These are phyloP conservation scores for Bubo bubo DNA, from an alignment of 2,113 vertebrate genomes.

Conservation along the genomic window DNA sequence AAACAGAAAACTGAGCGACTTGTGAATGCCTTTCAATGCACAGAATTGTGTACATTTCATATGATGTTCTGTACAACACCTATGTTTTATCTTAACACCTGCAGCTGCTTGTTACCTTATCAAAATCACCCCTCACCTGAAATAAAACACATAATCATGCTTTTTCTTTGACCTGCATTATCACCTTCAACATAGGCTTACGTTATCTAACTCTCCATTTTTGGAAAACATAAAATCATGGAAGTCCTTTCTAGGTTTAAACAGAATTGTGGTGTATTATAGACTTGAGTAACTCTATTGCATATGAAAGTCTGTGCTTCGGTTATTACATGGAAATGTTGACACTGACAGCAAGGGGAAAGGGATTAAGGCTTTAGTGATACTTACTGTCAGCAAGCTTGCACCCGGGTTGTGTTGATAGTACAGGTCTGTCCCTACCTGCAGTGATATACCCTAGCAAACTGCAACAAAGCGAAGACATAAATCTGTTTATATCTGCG, in stretches of 20 bases:
- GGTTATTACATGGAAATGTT: background rate
- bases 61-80: background rate
- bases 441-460: background rate
- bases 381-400: background rate
- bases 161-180: background rate
- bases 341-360: background rate
- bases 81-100: slow-evolving; percentile 4
- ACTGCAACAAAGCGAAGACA: background rate
- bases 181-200: background rate
- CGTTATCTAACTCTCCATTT: background rate
- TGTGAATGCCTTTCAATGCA: background rate
- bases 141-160: background rate
- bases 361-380: background rate
- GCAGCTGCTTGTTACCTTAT: background rate
- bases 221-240: background rate
- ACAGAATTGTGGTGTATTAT: fast-evolving
- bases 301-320: background rate
- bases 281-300: background rate
- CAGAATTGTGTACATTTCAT: background rate
- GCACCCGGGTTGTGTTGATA: background rate
- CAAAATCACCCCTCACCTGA: background rate
- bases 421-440: background rate
- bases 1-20: background rate
- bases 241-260: background rate
- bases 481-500: fast-evolving